A percentile compares a stretch with the other conserved stretches of the same genome.
Conservation (phyloP, 2,797 vertebrate species). For the Eospalax fontanierii region DNA sequence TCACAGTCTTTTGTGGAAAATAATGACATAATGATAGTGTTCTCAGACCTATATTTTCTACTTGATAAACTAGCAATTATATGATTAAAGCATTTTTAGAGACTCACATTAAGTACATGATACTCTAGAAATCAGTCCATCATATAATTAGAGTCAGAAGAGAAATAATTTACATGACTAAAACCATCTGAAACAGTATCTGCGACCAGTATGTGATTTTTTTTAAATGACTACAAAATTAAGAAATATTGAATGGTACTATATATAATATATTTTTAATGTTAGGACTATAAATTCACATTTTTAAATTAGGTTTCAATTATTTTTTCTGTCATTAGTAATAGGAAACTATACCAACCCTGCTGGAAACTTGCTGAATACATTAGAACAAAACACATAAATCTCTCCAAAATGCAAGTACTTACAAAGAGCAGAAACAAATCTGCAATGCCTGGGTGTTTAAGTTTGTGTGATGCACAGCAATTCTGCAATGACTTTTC, state of each 20-base stretch:
- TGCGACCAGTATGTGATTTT: constrained; percentile 69
- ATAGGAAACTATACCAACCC: constrained; percentile 34
- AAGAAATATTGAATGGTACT: constrained; percentile 64
- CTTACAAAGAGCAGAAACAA: constrained; percentile 6
- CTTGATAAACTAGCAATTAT: constrained; percentile 87
- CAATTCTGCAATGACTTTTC: not conserved
- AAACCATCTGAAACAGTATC: constrained; percentile 73
- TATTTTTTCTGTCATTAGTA: constrained; percentile 56
- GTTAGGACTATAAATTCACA: constrained; percentile 41
- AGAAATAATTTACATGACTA: constrained; percentile 82
- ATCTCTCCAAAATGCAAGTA: not conserved
- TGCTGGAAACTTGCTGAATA: constrained; percentile 45
- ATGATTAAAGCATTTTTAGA: constrained; percentile 85
- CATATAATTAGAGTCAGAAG: constrained; percentile 81
- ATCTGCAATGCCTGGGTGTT: not conserved
- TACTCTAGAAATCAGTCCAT: constrained; percentile 83
- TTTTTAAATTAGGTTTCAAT: constrained; percentile 63
- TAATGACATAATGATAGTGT: constrained; percentile 85
- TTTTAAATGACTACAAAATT: constrained; percentile 73
- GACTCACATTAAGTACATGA: constrained; percentile 82
- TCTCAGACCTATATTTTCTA: constrained; percentile 86
- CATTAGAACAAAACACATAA: constrained; percentile 49
- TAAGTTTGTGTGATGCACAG: not conserved
- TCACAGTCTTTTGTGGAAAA: constrained; percentile 81
- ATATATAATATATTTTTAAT: constrained; percentile 49